phyloP scores from a whole-genome alignment of 1,140 invertebrate species.

The Leucophenga varia region DNA sequence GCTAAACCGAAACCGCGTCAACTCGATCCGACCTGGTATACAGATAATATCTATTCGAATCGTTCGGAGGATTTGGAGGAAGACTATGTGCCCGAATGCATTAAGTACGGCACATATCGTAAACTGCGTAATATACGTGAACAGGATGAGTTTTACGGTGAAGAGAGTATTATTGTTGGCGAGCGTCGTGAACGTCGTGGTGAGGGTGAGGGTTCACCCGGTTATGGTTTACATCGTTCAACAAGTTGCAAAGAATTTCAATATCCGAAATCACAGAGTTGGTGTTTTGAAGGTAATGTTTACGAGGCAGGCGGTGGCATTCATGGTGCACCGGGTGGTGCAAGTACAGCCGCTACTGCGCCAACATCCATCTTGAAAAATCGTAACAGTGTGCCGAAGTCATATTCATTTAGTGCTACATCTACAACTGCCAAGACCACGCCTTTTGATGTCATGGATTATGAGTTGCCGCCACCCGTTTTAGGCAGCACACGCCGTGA shows the following conservation, averaged over 20 bases:
- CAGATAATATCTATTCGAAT: conserved; percentile 59
- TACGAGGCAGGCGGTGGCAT: conserved; percentile 28
- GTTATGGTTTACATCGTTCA: conserved; percentile 45
- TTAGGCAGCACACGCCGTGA: conserved; percentile 30
- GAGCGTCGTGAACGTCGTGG: conserved; percentile 31
- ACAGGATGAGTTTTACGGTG: conserved; percentile 37
- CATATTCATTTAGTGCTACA: conserved; percentile 48
- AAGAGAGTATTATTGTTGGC: conserved; percentile 3
- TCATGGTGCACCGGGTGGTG: conserved; percentile 6
- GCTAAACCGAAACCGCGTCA: conserved; percentile 57
- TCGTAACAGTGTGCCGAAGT: conserved; percentile 48
- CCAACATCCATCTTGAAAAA: conserved; percentile 45
- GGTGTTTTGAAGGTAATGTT: conserved; percentile 48
- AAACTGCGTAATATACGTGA: conserved; percentile 44
- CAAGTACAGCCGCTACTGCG: not conserved
- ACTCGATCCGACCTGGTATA: conserved; percentile 52
- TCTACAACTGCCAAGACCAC: conserved; percentile 39
- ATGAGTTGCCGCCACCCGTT: conserved; percentile 42
- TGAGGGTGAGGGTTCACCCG: conserved; percentile 44
- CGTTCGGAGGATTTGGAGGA: conserved; percentile 52
- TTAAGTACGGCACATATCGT: conserved; percentile 48
- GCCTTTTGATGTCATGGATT: conserved; percentile 53
- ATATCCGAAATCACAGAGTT: conserved; percentile 54
- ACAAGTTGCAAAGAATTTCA: conserved; percentile 54
- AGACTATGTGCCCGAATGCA: conserved; percentile 48